Base-by-base conservation (phyloP, 2,888 invertebrate genomes). In the Cheilosia urbana region DNA sequence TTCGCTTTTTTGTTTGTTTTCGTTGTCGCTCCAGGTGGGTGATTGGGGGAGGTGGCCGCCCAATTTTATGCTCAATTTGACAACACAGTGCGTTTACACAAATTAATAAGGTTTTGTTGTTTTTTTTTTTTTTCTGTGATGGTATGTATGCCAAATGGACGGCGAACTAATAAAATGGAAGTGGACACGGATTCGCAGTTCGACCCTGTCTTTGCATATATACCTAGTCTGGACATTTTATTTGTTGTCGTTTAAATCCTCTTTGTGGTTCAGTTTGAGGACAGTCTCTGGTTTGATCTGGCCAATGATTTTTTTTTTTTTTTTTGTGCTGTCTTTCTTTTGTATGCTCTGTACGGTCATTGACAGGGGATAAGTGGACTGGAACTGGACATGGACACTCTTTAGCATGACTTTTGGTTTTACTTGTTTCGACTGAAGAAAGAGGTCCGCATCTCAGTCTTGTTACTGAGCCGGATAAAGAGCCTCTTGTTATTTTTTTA, bases 51-150 rank as follows among this genome's bases (percentile, higher is more conserved):
- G 57, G 11, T 17, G 73, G 27, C 51, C 19, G n/a, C 17, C 21
- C 63, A 51, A 51, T 63, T 81, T 81, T 75, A 81, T 81, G 81
- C 69, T 69, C 81, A 69, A 81, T 75, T 81, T 58, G 69, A 75
- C 75, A 81, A 75, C 62, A 68, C 63, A 37, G 62, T 81, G 81
- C 69, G 75, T 75, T 81, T 81, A 72, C 49, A 71, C 69, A 78
- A 78, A 78, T 71, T 78, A 78, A 78, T 68, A 63, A 60, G 15
- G 51, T 78, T 76, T 40, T 34, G 13, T 57, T 19, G 27, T 45
- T 58, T 40, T 19, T 49, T 62, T 24, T 49, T 45, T 58, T 40
- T 19, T 49, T 62, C 34, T 49, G 15, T 11, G 34, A 34, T 34
- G 34, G 34, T 34, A 11, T 51, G 5, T 19, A 42, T 58, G 30